Evolutionary conservation across 2,888 invertebrate species (phyloP).

Genomic region (Adelphocoris suturalis): DNA sequence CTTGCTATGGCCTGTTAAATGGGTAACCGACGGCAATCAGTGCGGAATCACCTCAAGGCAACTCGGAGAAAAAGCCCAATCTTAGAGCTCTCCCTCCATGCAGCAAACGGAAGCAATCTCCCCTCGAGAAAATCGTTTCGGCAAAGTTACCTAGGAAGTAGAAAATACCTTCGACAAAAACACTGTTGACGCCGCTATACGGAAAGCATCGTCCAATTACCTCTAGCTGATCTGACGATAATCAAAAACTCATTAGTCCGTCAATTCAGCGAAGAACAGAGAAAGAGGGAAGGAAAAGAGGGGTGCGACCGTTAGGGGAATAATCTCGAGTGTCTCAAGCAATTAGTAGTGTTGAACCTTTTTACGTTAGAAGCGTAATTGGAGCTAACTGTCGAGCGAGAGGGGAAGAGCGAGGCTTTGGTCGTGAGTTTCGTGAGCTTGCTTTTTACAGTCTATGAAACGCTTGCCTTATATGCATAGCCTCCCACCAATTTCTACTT

Average conservation of each 20-base stretch:
- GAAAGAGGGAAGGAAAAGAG: not conserved
- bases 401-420: not conserved
- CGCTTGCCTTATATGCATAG: constrained; percentile 17
- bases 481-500: constrained; percentile 9
- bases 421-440: constrained; percentile 5
- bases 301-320: not conserved
- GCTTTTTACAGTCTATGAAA: constrained; percentile 20
- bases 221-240: constrained; percentile 51
- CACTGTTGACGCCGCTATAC: not conserved
- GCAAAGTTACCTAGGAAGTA: constrained; percentile 15
- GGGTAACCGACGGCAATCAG: not conserved
- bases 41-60: not conserved
- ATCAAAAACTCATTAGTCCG: constrained; percentile 51
- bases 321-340: constrained; percentile 12
- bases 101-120: constrained; percentile 35
- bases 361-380: constrained; percentile 31
- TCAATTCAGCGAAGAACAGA: constrained; percentile 6
- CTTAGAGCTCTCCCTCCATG: not conserved
- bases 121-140: constrained; percentile 38
- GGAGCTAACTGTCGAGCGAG: not conserved
- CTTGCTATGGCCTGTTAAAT: not conserved
- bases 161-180: constrained; percentile 35
- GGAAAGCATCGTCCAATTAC: constrained; percentile 26
- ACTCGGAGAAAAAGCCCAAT: not conserved
- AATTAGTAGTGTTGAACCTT: constrained; percentile 24